Evolutionary conservation across 2,113 vertebrate genomes (phyloP).

Genomic region (Cheirogaleus medius): DNA sequence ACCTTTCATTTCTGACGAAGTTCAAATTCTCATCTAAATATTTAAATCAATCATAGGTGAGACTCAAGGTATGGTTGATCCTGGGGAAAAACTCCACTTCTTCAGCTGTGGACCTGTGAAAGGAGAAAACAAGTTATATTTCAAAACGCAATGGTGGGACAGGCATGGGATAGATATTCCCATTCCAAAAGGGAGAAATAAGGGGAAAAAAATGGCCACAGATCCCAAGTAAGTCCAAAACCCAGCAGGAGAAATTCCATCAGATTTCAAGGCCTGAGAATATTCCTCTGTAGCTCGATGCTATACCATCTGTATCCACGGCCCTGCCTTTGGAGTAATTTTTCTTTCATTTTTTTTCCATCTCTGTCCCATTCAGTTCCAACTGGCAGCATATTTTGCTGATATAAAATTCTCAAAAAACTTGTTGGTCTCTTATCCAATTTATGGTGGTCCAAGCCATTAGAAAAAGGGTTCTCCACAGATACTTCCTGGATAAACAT

Average conservation of each 20-base stretch:
- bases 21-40: conserved; percentile 21
- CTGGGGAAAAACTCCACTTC: not conserved
- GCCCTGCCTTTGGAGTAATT: not conserved
- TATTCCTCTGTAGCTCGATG: not conserved
- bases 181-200: not conserved
- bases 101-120: not conserved
- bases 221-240: not conserved
- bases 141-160: not conserved
- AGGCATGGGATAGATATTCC: not conserved
- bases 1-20: not conserved
- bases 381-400: not conserved
- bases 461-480: not conserved
- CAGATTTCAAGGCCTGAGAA: not conserved
- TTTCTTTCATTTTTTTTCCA: not conserved
- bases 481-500: not conserved
- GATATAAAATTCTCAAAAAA: not conserved
- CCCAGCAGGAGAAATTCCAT: not conserved
- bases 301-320: not conserved
- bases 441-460: not conserved
- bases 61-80: not conserved
- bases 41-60: not conserved
- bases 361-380: not conserved
- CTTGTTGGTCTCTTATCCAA: not conserved
- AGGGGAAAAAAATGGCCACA: not conserved
- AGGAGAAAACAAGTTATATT: not conserved